Percentiles rank a stretch among this genome's conserved stretches.
phyloP scores from a whole-genome alignment of 2,113 vertebrate species.

The Menidia beryllina region DNA sequence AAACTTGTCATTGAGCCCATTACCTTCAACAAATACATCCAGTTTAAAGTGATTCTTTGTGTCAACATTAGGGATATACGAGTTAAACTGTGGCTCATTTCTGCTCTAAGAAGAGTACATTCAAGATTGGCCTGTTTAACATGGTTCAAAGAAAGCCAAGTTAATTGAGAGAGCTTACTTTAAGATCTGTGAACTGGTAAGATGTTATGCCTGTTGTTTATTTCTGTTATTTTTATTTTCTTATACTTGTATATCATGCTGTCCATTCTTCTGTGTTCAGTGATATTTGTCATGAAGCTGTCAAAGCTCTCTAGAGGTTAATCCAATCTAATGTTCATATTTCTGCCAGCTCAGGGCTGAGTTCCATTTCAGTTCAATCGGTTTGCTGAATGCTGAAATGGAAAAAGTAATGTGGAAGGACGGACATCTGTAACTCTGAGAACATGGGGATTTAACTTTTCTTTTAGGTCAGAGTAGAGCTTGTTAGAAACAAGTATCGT shows the following conservation, averaged over 20 bases:
- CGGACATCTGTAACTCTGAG: background rate
- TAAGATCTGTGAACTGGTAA: slow-evolving; percentile 5
- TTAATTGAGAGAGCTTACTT: background rate
- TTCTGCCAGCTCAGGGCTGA: slow-evolving; percentile 36
- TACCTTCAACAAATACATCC: no score
- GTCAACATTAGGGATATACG: no score
- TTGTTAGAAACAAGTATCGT: background rate
- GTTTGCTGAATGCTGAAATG: slow-evolving; percentile 43
- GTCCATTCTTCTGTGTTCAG: slow-evolving; percentile 24
- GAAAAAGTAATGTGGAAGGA: slow-evolving; percentile 36
- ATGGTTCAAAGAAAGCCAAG: no score
- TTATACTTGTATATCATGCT: slow-evolving; percentile 25
- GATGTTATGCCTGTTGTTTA: background rate
- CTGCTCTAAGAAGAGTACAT: no score
- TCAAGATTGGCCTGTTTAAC: no score
- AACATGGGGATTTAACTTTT: slow-evolving; percentile 1
- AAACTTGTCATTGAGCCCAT: no score
- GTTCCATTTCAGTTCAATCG: slow-evolving; percentile 49
- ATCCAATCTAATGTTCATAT: slow-evolving; percentile 52
- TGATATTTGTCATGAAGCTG: slow-evolving; percentile 40
- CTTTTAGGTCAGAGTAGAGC: background rate
- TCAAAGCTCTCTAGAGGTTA: slow-evolving; percentile 49
- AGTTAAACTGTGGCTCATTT: no score
- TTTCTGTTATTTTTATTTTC: slow-evolving; percentile 19
- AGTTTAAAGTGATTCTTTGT: no score